Percentiles rank a stretch among this genome's conserved stretches.
These are phyloP conservation scores for Archivesica marissinica DNA, from an alignment of 1,140 invertebrate genomes.

Conservation along the genomic window DNA sequence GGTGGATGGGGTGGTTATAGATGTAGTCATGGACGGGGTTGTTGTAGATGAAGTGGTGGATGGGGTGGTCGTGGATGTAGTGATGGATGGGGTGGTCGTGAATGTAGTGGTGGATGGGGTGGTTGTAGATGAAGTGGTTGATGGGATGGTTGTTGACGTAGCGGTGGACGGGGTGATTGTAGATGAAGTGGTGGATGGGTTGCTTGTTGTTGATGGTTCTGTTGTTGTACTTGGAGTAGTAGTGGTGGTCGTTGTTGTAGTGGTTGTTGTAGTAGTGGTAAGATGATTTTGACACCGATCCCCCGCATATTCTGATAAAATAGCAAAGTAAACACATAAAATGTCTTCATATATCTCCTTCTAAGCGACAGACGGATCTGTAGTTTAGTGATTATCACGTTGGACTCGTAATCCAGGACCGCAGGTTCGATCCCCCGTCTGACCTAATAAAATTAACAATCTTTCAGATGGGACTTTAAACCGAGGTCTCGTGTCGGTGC, in stretches of 20 bases:
- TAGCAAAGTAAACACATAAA: not conserved
- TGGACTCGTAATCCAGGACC: no score
- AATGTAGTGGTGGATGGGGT: not conserved
- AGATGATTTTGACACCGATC: conserved; percentile 23
- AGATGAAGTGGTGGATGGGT: not conserved
- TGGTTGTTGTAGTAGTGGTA: conserved; percentile 19
- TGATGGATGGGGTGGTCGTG: not conserved
- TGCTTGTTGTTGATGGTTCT: not conserved
- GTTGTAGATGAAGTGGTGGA: not conserved
- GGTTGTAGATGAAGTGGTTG: not conserved
- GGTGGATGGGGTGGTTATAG: not conserved
- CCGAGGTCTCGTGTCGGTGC: no score
- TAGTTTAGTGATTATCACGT: no score
- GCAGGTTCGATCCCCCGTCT: no score
- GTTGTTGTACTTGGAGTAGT: not conserved
- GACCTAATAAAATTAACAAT: no score
- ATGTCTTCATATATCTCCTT: no score
- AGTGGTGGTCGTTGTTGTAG: not conserved
- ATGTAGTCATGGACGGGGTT: not conserved
- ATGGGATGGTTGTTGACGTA: not conserved
- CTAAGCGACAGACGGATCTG: no score
- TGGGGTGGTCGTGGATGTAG: not conserved
- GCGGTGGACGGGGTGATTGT: not conserved
- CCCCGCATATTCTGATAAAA: conserved; percentile 24
- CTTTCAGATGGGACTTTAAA: no score